Percentiles rank a stretch among this genome's conserved stretches.
Conservation (phyloP, 37 sponge, comb jelly and placozoan genomes). For the Crambe crambe region DNA sequence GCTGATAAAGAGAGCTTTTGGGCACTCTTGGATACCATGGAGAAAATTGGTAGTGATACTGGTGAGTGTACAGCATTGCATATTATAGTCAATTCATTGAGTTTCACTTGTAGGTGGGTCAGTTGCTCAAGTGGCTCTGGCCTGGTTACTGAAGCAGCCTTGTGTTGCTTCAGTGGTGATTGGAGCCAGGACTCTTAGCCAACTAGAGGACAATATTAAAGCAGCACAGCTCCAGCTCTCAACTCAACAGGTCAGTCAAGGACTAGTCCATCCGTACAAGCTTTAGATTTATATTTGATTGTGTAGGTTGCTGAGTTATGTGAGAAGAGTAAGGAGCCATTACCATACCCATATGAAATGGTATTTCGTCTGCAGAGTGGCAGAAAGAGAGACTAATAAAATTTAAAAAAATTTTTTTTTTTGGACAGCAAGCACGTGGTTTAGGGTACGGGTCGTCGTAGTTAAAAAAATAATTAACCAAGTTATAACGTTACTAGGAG, state of each 20-base stretch:
- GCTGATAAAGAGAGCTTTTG: conserved; percentile 65
- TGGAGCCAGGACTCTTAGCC: conserved; percentile 72
- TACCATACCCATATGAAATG: conserved; percentile 94
- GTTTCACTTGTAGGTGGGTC: conserved; percentile 26
- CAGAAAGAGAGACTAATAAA: conserved; percentile 31
- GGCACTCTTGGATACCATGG: conserved; percentile 63
- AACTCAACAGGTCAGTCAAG: conserved; percentile 68
- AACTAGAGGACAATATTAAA: conserved; percentile 81
- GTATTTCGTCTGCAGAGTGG: conserved; percentile 63
- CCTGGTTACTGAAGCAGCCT: conserved; percentile 81
- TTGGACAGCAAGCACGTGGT: background rate
- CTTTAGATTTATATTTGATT: background rate
- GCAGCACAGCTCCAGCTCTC: conserved; percentile 52
- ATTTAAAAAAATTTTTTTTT: no score
- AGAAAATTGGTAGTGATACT: conserved; percentile 34
- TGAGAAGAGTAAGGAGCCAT: conserved; percentile 50
- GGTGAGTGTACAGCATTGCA: background rate
- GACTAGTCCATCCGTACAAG: background rate
- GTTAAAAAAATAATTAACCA: background rate
- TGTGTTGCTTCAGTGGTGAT: conserved; percentile 80
- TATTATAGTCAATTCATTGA: background rate
- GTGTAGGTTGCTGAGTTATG: conserved; percentile 61
- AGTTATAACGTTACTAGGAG: background rate
- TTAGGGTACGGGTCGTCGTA: conserved; percentile 5
- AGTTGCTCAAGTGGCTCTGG: conserved; percentile 87